A percentile compares a stretch with the other conserved stretches of the same genome.
Conservation (phyloP, 2,113 vertebrate species). For the Oxyruncus cristatus region DNA sequence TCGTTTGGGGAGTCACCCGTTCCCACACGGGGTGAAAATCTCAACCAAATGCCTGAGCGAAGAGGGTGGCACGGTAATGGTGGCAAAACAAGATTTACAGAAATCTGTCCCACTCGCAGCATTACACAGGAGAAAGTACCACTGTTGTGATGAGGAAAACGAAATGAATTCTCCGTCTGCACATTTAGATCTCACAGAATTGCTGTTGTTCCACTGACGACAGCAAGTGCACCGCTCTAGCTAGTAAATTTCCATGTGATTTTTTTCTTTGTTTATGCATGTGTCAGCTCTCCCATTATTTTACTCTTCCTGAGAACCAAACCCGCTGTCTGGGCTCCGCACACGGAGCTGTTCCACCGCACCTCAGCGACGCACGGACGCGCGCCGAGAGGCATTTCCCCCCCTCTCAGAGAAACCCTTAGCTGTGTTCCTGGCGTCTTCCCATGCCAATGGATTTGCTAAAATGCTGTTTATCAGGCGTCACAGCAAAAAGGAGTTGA, state of each 20-base stretch:
- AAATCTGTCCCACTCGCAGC: background rate
- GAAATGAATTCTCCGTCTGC: rapidly evolving
- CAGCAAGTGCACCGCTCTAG: background rate
- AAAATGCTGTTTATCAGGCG: background rate
- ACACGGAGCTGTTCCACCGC: background rate
- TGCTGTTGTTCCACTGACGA: background rate
- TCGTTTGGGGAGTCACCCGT: background rate
- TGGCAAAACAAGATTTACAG: background rate
- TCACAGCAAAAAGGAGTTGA: background rate
- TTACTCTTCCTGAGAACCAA: background rate
- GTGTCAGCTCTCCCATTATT: background rate
- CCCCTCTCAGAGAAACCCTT: background rate
- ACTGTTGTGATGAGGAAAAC: background rate
- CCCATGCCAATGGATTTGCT: background rate
- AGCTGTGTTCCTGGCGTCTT: rapidly evolving
- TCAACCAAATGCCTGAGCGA: background rate
- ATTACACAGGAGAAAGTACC: background rate
- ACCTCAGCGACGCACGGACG: rapidly evolving
- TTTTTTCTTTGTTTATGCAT: background rate
- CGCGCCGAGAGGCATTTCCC: rapidly evolving
- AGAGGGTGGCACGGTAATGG: background rate
- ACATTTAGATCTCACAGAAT: background rate
- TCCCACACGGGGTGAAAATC: background rate
- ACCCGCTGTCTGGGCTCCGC: rapidly evolving
- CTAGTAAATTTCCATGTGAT: background rate